A percentile compares a stretch with the other conserved stretches of the same genome.
These are phyloP conservation scores for Hirtodrosophila alboralis DNA, from an alignment of 2,888 invertebrate genomes.

Conservation along the genomic window DNA sequence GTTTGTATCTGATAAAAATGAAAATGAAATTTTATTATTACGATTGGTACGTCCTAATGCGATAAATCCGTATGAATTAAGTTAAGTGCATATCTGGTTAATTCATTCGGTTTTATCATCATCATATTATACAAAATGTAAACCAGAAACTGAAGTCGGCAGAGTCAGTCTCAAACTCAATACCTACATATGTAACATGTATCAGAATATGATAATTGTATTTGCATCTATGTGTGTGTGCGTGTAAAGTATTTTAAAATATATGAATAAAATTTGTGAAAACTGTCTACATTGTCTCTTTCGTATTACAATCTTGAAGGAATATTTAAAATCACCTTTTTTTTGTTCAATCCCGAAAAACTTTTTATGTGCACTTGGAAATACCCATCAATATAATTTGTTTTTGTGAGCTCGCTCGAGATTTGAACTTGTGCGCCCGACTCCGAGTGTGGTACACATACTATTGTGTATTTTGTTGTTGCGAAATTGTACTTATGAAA, in stretches of 20 bases:
- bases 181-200: constrained; percentile 39
- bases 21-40: constrained; percentile 8
- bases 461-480: no score
- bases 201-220: constrained; percentile 52
- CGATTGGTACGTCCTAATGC: constrained; percentile 6
- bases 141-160: constrained; percentile 14
- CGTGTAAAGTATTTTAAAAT: constrained; percentile 70
- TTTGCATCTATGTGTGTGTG: constrained; percentile 68
- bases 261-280: constrained; percentile 52
- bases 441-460: no score
- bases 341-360: no score
- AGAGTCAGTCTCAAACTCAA: constrained; percentile 17
- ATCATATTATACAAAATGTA: constrained; percentile 17
- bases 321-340: no score
- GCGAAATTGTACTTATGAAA: no score
- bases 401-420: no score
- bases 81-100: background rate
- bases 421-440: no score
- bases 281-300: constrained; percentile 9
- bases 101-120: constrained; percentile 11
- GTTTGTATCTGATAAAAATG: background rate
- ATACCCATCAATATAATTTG: no score
- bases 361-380: no score
- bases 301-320: background rate
- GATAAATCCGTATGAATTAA: background rate